Percentiles rank a stretch among this genome's conserved stretches.
phyloP scores from a whole-genome alignment of 2,888 invertebrate species.

The Subacronicta megacephala region DNA sequence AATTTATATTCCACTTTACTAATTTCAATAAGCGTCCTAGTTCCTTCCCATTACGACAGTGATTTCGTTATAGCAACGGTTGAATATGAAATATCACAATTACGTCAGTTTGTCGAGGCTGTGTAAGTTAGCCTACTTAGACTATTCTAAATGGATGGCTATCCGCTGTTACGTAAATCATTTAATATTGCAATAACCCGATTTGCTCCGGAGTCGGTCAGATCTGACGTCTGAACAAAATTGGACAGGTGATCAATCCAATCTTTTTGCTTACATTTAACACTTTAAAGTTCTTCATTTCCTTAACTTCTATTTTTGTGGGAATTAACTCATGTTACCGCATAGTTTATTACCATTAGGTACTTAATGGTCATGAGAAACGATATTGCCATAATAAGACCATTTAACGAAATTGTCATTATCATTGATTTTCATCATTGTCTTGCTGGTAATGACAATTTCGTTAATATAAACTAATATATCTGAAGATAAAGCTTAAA shows the following conservation, averaged over 20 bases:
- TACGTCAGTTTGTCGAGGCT: slow-evolving; percentile 23
- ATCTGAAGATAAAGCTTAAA: no score
- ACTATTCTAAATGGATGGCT: slow-evolving; percentile 12
- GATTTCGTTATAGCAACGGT: slow-evolving; percentile 18
- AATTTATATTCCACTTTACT: slow-evolving; percentile 1
- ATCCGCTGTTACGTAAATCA: slow-evolving; percentile 11
- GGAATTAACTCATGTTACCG: no score
- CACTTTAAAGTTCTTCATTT: no score
- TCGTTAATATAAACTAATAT: no score
- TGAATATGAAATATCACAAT: slow-evolving; percentile 18
- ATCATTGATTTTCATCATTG: no score
- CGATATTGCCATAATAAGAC: no score
- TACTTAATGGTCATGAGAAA: no score
- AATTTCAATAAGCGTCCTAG: slow-evolving; percentile 8
- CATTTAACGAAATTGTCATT: no score
- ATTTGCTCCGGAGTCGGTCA: slow-evolving; percentile 16
- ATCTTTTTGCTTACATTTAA: no score
- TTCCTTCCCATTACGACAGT: slow-evolving; percentile 17
- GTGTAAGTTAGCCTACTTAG: slow-evolving; percentile 4
- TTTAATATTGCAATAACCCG: slow-evolving; percentile 20
- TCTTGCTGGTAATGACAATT: no score
- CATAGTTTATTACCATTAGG: no score
- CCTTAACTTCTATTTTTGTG: no score
- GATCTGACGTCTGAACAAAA: slow-evolving; percentile 6
- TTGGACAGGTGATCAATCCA: background rate